phyloP scores from a whole-genome alignment of 2,888 invertebrate species.

The Lasioglossum villosulum region DNA sequence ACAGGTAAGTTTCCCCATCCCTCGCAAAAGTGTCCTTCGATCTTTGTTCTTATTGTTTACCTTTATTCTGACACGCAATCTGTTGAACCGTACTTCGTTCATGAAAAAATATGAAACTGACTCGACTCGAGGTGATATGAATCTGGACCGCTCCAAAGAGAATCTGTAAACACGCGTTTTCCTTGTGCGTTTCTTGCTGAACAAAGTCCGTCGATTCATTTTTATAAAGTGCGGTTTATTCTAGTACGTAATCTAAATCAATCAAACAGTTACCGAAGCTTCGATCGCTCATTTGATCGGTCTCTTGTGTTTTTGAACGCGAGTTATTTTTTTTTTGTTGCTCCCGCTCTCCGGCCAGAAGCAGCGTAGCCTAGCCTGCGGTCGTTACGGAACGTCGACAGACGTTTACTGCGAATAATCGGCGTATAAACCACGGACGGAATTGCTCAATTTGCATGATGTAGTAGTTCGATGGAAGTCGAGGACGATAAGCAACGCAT shows the following conservation, averaged over 20 bases:
- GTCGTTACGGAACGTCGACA: slow-evolving; percentile 53
- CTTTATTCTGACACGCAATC: no score
- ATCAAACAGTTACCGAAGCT: neutral
- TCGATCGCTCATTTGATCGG: neutral
- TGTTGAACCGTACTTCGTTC: no score
- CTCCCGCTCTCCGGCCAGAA: neutral
- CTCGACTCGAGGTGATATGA: no score
- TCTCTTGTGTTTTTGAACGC: slow-evolving; percentile 28
- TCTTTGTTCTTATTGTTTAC: neutral
- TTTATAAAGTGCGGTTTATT: no score
- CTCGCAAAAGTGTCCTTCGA: neutral
- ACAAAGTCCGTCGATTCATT: no score
- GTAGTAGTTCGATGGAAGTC: slow-evolving; percentile 58
- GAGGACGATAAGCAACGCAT: slow-evolving; percentile 55
- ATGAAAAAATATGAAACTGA: no score
- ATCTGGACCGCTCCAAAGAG: no score
- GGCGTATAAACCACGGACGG: slow-evolving; percentile 51
- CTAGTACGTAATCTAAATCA: neutral
- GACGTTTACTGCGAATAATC: slow-evolving; percentile 57
- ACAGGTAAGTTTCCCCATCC: neutral
- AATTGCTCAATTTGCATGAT: slow-evolving; percentile 62
- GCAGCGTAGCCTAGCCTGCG: slow-evolving; percentile 9
- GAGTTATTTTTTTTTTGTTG: slow-evolving; percentile 15
- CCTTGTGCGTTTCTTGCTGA: no score
- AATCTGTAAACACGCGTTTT: no score